Conservation (phyloP, 2,113 vertebrate genomes). For the Procavia capensis region DNA sequence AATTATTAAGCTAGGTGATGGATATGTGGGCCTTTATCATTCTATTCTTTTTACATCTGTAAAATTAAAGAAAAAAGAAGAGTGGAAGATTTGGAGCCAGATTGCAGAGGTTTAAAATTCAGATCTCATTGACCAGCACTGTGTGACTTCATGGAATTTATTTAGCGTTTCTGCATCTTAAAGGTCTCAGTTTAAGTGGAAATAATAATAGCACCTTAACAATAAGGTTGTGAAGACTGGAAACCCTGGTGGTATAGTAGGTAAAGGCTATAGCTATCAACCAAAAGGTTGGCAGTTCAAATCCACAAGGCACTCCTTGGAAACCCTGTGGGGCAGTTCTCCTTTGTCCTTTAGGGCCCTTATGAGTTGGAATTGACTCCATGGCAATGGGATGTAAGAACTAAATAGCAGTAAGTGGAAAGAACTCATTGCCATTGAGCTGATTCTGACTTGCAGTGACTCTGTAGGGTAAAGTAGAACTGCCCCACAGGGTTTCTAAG, state of each 20-base stretch:
- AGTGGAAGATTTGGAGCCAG: neutral
- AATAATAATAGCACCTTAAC: neutral
- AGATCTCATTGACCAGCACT: neutral
- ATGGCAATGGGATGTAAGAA: too few relatives aligned
- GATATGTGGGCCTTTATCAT: neutral
- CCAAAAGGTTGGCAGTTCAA: too few relatives aligned
- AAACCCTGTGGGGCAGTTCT: too few relatives aligned
- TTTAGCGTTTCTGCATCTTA: neutral
- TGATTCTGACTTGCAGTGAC: too few relatives aligned
- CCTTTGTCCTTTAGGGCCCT: too few relatives aligned
- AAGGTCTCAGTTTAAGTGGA: neutral
- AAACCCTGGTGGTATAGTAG: too few relatives aligned
- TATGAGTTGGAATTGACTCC: too few relatives aligned
- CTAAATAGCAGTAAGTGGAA: neutral
- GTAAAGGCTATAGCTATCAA: too few relatives aligned
- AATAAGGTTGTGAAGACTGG: neutral
- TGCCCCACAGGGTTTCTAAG: too few relatives aligned
- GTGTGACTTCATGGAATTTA: neutral
- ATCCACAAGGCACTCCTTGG: too few relatives aligned
- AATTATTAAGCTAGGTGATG: neutral
- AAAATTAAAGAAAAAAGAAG: neutral
- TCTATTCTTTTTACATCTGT: neutral
- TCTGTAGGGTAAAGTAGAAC: too few relatives aligned
- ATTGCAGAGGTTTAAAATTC: neutral
- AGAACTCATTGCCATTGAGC: too few relatives aligned